These are phyloP conservation scores for Volucella bombylans DNA, from an alignment of 2,888 invertebrate species.

Conservation along the genomic window DNA sequence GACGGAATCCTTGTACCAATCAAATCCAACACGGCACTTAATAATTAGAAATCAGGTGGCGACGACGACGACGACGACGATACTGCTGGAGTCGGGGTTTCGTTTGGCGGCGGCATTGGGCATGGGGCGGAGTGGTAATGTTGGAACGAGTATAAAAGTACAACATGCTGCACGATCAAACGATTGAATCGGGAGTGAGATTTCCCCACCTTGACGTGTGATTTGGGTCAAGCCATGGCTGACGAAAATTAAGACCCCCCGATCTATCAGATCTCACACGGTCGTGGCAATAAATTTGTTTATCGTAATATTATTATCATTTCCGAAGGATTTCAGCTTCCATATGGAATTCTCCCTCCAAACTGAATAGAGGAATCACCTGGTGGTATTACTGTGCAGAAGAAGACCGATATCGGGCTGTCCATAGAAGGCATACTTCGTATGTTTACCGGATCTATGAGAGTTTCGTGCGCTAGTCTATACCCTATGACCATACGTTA, in stretches of 20 bases:
- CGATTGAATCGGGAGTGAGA: constrained; percentile 60
- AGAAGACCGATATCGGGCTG: constrained; percentile 67
- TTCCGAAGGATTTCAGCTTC: constrained; percentile 73
- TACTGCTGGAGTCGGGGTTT: constrained; percentile 21
- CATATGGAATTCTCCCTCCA: constrained; percentile 56
- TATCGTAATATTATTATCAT: constrained; percentile 73
- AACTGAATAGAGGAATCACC: constrained; percentile 11
- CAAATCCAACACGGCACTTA: constrained; percentile 66
- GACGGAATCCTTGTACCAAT: constrained; percentile 70
- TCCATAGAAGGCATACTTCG: constrained; percentile 67
- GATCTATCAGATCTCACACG: constrained; percentile 70
- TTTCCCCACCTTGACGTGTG: constrained; percentile 62
- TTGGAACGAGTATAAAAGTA: no score
- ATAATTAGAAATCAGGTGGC: constrained; percentile 74
- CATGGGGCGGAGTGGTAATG: no score
- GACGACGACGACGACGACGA: constrained; percentile 1
- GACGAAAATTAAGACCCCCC: constrained; percentile 57
- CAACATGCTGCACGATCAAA: constrained; percentile 54
- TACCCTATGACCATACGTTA: constrained; percentile 48
- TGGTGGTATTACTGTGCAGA: constrained; percentile 15
- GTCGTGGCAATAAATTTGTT: constrained; percentile 73
- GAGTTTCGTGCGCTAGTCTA: constrained; percentile 68
- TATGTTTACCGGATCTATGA: constrained; percentile 67
- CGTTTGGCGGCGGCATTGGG: no score
- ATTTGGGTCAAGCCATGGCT: constrained; percentile 59